Percentiles rank a stretch among this genome's conserved stretches.
phyloP scores from a whole-genome alignment of 1,140 invertebrate species.

The Polypedilum vanderplanki region DNA sequence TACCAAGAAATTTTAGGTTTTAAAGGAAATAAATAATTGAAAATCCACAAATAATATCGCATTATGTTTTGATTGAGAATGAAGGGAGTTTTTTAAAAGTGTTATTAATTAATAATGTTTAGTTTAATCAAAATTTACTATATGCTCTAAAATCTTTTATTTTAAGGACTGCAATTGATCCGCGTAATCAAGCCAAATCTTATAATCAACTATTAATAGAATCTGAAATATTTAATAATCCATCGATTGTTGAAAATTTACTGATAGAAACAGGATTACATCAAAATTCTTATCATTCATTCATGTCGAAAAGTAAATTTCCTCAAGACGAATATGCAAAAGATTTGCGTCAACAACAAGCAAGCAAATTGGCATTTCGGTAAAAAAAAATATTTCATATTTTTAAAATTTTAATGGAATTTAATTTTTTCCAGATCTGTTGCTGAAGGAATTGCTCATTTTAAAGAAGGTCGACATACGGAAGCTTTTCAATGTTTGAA shows the following conservation, averaged over 20 bases:
- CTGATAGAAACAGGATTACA: conserved; percentile 39
- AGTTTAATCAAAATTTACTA: not conserved
- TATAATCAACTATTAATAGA: conserved; percentile 80
- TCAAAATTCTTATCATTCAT: conserved; percentile 49
- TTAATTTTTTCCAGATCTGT: conserved; percentile 55
- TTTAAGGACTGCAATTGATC: conserved; percentile 56
- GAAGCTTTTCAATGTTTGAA: conserved; percentile 94
- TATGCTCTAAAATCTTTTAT: not conserved
- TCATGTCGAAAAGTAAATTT: conserved; percentile 67
- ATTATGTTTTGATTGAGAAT: not conserved
- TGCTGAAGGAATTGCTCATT: conserved; percentile 86
- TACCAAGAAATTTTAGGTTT: not conserved
- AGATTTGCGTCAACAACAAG: conserved; percentile 78
- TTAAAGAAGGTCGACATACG: conserved; percentile 80
- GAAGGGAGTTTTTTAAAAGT: not conserved
- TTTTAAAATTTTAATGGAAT: no score
- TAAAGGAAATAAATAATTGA: conserved; percentile 12
- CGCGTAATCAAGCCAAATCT: conserved; percentile 62
- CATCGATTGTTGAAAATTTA: conserved; percentile 63
- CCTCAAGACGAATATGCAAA: conserved; percentile 71
- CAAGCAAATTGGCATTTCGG: conserved; percentile 82
- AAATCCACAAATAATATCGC: not conserved
- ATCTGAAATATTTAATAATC: conserved; percentile 83
- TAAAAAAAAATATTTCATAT: conserved; percentile 34
- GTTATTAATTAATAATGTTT: not conserved